Base-by-base conservation (phyloP, 1,140 invertebrate genomes). In the Drosophila parabipectinata region DNA sequence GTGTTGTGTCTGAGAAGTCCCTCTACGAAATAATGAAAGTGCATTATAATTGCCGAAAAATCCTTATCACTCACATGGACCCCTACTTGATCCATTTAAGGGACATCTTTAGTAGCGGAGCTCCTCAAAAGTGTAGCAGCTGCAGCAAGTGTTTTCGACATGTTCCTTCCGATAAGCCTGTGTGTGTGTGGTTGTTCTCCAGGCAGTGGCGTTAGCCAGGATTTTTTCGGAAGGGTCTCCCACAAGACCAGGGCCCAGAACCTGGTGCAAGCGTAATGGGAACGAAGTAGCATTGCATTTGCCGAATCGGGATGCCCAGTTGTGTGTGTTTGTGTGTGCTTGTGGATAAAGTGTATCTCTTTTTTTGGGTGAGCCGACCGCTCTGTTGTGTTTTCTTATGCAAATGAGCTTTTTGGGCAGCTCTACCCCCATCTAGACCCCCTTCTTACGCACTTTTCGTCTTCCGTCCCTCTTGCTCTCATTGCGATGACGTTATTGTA, bases 301-400 rank as follows among this genome's bases (percentile, higher is more conserved):
- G 66, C 56, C 77, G 54, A 79, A 85, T 71, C 69, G 63, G 67
- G 67, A 60, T 61, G 34, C 56, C 32, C 32, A 55, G n/a, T 4
- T n/a, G 12, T 45, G 21, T 37, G 34, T 45, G 21, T 66, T 50
- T 80, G 45, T 54, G 55, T 45, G 58, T 72, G 59, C 63, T 45
- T 72, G 51, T 64, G 32, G 52, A 45, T 18, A 57, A 64, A 74
- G 69, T 79, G 81, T 71, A 75, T 72, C 63, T 74, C 56, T 50
- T 47, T 66, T n/a, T 55, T 76, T 56, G 60, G 15, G 47, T 51
- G 32, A 51, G 64, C 58, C 61, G 34, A 44, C 55, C 75, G 62
- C 72, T 64, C 77, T 85, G 63, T 77, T 87, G 68, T 84, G 72
- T 85, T 85, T 85, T 85, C 74, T 66, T 87, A 87, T 87, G 82